A percentile compares a stretch with the other conserved stretches of the same genome.
Conservation (phyloP, 2,113 vertebrate species). For the Strix aluco region DNA sequence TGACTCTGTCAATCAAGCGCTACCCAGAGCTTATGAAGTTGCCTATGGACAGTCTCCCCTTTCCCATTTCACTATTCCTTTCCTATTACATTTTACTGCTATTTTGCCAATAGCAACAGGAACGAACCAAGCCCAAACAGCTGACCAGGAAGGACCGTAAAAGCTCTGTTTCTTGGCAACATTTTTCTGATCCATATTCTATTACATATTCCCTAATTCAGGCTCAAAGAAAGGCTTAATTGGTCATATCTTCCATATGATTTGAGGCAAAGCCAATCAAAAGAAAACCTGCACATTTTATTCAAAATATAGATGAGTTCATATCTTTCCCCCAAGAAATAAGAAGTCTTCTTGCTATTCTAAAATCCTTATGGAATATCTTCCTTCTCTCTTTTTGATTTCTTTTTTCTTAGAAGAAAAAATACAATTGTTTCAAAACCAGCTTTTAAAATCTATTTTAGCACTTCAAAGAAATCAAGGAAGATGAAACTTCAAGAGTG, state of each 20-base stretch:
- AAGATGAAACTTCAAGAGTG: neutral
- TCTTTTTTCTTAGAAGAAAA: neutral
- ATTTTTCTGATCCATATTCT: neutral
- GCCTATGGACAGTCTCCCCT: neutral
- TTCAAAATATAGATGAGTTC: neutral
- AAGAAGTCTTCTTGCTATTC: neutral
- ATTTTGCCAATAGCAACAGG: neutral
- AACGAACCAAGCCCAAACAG: neutral
- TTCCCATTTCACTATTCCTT: neutral
- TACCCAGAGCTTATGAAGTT: neutral
- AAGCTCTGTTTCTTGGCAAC: neutral
- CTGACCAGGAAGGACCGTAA: neutral
- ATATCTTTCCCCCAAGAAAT: rapidly evolving
- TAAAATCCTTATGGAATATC: neutral
- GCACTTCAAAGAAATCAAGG: neutral
- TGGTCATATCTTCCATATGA: neutral
- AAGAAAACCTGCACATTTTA: neutral
- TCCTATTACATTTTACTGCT: neutral
- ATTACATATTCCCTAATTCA: neutral
- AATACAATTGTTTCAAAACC: neutral
- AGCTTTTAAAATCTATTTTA: neutral
- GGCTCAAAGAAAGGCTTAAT: neutral
- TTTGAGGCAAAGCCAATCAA: neutral
- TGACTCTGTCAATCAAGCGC: too few relatives aligned
- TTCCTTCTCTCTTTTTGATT: neutral